Percentiles rank a stretch among this genome's conserved stretches.
phyloP scores from a whole-genome alignment of 1,140 invertebrate species.

The Subanguina moxae region DNA sequence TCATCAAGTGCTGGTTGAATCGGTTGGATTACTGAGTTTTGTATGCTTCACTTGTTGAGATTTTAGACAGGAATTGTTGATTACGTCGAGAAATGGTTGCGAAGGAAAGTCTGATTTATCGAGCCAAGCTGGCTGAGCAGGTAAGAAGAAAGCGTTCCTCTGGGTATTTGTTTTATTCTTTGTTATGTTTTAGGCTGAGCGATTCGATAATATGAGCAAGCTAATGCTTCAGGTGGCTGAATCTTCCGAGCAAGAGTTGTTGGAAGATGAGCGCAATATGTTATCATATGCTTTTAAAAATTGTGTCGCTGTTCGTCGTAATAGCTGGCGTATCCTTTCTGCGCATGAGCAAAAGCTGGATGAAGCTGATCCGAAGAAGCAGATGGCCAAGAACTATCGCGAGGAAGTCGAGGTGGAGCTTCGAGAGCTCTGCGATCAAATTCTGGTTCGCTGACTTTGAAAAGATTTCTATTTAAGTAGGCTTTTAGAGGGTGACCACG shows the following conservation, averaged over 20 bases:
- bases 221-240: constrained; percentile 96
- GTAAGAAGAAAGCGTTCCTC: too few relatives aligned
- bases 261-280: constrained; percentile 90
- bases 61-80: too few relatives aligned
- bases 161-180: constrained; percentile 71
- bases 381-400: constrained; percentile 96
- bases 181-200: constrained; percentile 56
- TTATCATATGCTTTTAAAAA: constrained; percentile 98
- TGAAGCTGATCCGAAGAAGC: constrained; percentile 87
- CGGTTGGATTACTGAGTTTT: too few relatives aligned
- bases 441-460: constrained; percentile 65
- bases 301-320: constrained; percentile 88
- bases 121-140: constrained; percentile 97
- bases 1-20: too few relatives aligned
- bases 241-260: constrained; percentile 69
- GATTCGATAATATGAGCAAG: constrained; percentile 68
- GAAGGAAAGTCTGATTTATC: constrained; percentile 96
- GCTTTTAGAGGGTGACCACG: constrained; percentile 73
- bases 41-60: too few relatives aligned
- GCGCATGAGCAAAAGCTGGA: constrained; percentile 97
- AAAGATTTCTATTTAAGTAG: too few relatives aligned
- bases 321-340: constrained; percentile 97
- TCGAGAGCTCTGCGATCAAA: constrained; percentile 94
- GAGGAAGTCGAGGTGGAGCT: constrained; percentile 97
- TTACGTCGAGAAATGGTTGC: constrained; percentile 61